phyloP scores from a whole-genome alignment of 2,888 invertebrate genomes.

The Dorcus hopei region DNA sequence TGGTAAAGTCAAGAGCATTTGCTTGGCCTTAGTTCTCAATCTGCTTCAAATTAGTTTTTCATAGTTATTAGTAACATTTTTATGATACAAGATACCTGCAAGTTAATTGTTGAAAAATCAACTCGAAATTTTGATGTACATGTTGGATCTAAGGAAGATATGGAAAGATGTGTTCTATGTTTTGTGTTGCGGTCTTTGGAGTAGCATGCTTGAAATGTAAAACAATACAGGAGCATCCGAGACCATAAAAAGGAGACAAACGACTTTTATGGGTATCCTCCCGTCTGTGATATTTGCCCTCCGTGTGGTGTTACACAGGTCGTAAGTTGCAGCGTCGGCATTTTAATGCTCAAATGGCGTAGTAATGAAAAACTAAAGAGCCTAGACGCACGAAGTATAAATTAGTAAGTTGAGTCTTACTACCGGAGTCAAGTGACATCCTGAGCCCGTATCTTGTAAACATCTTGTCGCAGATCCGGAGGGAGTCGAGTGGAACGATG shows the following conservation, averaged over 20 bases:
- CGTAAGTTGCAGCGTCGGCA: neutral
- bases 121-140: no score
- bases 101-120: no score
- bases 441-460: conserved; percentile 25
- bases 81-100: no score
- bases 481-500: conserved; percentile 27
- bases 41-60: no score
- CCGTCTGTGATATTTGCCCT: neutral
- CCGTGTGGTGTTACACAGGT: no score
- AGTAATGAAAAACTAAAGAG: conserved; percentile 22
- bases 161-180: no score
- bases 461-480: conserved; percentile 28
- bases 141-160: no score
- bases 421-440: conserved; percentile 18
- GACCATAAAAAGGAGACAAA: neutral
- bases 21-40: no score
- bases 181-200: no score
- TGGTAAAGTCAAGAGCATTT: no score
- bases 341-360: conserved; percentile 2
- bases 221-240: neutral
- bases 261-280: neutral
- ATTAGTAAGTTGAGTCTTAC: conserved; percentile 26
- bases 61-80: no score
- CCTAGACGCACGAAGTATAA: conserved; percentile 19
- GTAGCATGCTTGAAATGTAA: neutral